Conservation (phyloP, 2,113 vertebrate species). For the Equus przewalskii region DNA sequence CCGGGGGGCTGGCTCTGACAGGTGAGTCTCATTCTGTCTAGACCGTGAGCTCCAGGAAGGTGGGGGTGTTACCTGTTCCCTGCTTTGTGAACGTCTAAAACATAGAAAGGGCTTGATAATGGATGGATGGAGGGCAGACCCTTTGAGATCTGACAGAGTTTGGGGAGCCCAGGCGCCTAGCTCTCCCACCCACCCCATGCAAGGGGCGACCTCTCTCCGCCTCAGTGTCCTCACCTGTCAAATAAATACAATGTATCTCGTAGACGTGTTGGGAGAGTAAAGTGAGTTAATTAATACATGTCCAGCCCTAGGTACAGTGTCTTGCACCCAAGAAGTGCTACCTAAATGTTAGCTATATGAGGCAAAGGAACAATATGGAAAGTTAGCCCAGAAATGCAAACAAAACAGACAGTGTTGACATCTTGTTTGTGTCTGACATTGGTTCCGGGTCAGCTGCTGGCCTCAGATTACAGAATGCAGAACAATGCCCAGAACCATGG, state of each 20-base stretch:
- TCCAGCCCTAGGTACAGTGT: background rate
- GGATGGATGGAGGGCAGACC: background rate
- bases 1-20: background rate
- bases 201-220: background rate
- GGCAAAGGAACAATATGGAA: background rate
- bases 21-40: background rate
- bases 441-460: background rate
- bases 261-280: background rate
- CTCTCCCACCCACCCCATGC: background rate
- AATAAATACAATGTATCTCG: background rate
- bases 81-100: background rate
- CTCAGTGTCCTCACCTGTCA: background rate
- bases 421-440: background rate
- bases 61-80: background rate
- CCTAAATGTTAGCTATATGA: background rate
- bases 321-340: background rate
- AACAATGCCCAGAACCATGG: rapidly evolving
- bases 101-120: background rate
- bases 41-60: background rate
- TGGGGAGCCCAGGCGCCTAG: background rate
- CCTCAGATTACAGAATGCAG: background rate
- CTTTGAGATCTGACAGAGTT: too few relatives aligned
- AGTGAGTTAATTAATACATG: background rate
- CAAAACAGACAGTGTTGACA: background rate
- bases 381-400: background rate